Base-by-base conservation (phyloP, 30 jellyfish, hydroid and myxozoan species). In the Hydractinia echinata region DNA sequence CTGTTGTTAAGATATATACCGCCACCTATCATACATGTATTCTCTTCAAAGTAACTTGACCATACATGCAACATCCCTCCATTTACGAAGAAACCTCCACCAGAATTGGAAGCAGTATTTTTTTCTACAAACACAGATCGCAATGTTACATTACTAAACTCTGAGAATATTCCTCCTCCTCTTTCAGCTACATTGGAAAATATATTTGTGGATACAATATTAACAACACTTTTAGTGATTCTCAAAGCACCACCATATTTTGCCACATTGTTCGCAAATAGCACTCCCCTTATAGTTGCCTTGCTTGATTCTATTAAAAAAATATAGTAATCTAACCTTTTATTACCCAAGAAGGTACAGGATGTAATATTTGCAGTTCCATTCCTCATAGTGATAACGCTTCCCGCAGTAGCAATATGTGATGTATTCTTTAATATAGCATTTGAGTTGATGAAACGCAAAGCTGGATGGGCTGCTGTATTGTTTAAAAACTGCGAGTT, bases 131-230 rank as follows among this genome's bases (percentile, higher is more conserved):
- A 4, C 1, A 51, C 19, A 4, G 3, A 9, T 51, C 10, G 39
- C 39, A 64, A n/a, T n/a, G 16, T 6, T n/a, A 64, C 10, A n/a
- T 64, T 7, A 51, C 74, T 64, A 44, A 64, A 6, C 74, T n/a
- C 18, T 4, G 74, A 64, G 19, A n/a, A 51, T 44, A 64, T 64
- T 7, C 51, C 74, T 64, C 74, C 74, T 64, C 74, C 74, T 7
- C 4, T 64, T 7, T 64, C 39, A 44, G 51, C 74, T 64, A n/a
- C 74, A 64, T 64, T 64, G 19, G 19, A n/a, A 6, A 4, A 6
- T 44, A 64, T n/a, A 7, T 0, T 44, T 7, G 19, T 1, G 18
- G 19, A 51, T n/a, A 7, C 7, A 4, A 64, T 64, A 9, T n/a
- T 44, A 64, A 64, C 74, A 4, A 51, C 19, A 64, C 19, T 64